Conservation (phyloP, 2,797 vertebrate genomes). For the Carapus acus region DNA sequence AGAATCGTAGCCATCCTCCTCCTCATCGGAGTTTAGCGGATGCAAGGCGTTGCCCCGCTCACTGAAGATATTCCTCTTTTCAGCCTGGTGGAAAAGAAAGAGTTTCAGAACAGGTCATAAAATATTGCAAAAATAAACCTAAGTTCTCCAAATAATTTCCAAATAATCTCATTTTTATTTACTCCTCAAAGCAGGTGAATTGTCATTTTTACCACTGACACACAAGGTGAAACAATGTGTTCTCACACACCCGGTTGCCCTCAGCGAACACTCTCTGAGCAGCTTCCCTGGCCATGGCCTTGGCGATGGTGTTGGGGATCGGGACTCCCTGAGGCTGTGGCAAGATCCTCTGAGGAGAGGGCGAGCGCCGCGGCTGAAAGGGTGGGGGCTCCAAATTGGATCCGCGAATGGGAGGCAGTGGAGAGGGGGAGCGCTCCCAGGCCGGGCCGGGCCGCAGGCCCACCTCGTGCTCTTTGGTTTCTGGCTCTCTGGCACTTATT, state of each 20-base stretch:
- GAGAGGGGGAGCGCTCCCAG: constrained; percentile 83
- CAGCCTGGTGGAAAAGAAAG: constrained; percentile 68
- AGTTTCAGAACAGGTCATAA: background rate
- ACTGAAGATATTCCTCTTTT: constrained; percentile 86
- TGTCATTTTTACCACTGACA: too few species aligned
- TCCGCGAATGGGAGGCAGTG: constrained; percentile 67
- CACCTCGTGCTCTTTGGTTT: constrained; percentile 92
- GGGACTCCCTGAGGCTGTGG: constrained; percentile 94
- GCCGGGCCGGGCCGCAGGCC: constrained; percentile 70
- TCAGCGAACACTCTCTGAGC: constrained; percentile 87
- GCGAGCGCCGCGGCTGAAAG: constrained; percentile 79
- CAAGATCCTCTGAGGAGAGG: constrained; percentile 91
- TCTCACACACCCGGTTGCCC: constrained; percentile 76
- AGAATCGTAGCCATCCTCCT: constrained; percentile 87
- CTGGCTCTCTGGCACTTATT: constrained; percentile 86
- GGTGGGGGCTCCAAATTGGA: constrained; percentile 80
- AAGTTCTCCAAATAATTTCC: too few species aligned
- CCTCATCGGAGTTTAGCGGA: constrained; percentile 86
- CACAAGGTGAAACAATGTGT: too few species aligned
- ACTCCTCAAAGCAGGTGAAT: too few species aligned
- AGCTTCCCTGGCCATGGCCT: constrained; percentile 95
- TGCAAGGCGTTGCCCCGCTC: constrained; percentile 76
- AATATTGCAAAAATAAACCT: background rate
- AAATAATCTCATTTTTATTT: too few species aligned
- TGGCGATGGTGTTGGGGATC: constrained; percentile 86